These are phyloP conservation scores for Ormyrus thymus DNA, from an alignment of 2,888 invertebrate species.

Conservation along the genomic window DNA sequence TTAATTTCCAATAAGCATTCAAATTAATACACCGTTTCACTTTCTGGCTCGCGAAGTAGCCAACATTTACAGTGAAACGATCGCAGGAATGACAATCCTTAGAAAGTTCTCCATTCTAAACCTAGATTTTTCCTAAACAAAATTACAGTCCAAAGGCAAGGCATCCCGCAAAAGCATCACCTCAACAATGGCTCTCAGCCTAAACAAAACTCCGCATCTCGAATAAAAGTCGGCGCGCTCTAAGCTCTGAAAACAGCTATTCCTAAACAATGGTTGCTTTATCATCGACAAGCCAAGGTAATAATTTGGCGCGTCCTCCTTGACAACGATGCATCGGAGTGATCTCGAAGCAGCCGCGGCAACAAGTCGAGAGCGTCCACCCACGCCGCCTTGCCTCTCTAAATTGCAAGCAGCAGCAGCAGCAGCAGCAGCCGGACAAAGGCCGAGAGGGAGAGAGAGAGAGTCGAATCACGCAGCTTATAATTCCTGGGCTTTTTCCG, in stretches of 20 bases:
- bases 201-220: too few relatives aligned
- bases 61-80: too few relatives aligned
- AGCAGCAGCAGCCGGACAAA: not conserved
- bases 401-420: not conserved
- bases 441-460: not conserved
- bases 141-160: too few relatives aligned
- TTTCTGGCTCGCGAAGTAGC: too few relatives aligned
- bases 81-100: too few relatives aligned
- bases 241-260: not conserved
- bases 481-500: constrained; percentile 7
- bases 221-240: too few relatives aligned
- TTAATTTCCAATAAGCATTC: too few relatives aligned
- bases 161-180: too few relatives aligned
- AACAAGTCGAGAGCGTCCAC: not conserved
- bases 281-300: constrained; percentile 5
- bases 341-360: not conserved
- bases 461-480: constrained; percentile 19
- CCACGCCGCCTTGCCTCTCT: not conserved
- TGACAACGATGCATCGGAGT: not conserved
- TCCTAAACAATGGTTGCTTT: constrained; percentile 9
- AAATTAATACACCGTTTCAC: too few relatives aligned
- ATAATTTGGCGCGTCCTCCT: not conserved
- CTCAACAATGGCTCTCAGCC: too few relatives aligned
- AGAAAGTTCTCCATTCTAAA: too few relatives aligned
- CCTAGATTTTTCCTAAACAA: too few relatives aligned